Percentiles rank a stretch among this genome's conserved stretches.
Conservation (phyloP, 2,113 vertebrate genomes). For the Ornithorhynchus anatinus region DNA sequence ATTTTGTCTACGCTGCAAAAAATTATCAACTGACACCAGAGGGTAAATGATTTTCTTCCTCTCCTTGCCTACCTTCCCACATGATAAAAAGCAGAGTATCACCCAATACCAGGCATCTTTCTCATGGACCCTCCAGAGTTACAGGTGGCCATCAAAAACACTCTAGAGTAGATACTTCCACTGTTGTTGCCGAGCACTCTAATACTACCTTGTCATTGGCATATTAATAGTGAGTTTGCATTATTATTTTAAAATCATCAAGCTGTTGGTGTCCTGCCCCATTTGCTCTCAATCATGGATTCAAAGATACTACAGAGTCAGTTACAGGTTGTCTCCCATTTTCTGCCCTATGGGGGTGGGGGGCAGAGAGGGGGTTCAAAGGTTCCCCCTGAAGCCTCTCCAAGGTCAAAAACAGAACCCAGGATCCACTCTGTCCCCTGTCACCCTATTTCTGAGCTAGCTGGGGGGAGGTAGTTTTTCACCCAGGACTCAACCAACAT, state of each 20-base stretch:
- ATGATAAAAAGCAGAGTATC: constrained; percentile 9
- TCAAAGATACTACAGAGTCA: no score
- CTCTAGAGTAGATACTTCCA: not conserved
- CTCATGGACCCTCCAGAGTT: not conserved
- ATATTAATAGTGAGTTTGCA: not conserved
- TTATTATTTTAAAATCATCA: not conserved
- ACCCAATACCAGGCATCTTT: not conserved
- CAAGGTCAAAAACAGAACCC: no score
- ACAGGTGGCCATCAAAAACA: not conserved
- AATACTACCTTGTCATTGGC: not conserved
- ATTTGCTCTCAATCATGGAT: no score
- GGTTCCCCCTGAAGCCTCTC: no score
- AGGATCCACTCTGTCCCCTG: no score
- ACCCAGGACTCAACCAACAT: no score
- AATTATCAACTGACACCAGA: not conserved
- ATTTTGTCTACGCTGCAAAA: not conserved
- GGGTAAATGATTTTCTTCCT: not conserved
- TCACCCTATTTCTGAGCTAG: no score
- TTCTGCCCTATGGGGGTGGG: no score
- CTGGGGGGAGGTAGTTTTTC: no score
- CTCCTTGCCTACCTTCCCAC: not conserved
- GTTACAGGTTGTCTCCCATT: no score
- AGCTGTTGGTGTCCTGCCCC: not conserved
- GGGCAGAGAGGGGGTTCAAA: no score
- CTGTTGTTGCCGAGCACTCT: not conserved